Evolutionary conservation across 2,113 vertebrate species (phyloP), one percentile per base, ranked within the genome.

Genomic region (Silurus meridionalis): DNA sequence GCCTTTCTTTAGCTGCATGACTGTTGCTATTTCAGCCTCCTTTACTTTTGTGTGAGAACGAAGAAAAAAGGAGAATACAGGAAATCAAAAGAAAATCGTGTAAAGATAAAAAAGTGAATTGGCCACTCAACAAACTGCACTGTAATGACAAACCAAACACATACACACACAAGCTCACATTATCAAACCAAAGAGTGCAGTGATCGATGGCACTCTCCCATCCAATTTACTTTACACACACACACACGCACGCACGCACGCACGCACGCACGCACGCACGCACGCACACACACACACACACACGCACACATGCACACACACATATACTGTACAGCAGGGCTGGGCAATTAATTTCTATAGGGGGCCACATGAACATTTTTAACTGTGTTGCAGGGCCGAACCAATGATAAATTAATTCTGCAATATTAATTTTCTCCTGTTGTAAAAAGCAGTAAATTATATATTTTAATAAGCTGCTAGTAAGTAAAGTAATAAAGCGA

Each of bases 111-210:
- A 55, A 48, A 61, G 82, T 72, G 69, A 78, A 61, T 79, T 52
- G 80, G 79, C 83, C 87, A 86, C 83, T 67, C 88, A 80, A 23
- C 77, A 75, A 83, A 86, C 83, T 87, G 80, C 88, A 83, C 80
- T 75, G 67, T 83, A 89, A 89, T 89, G 79, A 80, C 83, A 89
- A 63, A 87, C 85, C 63, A 89, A 69, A 83, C 78, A 72, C 48
- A 72, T 58, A 58, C 77, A 67, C 88, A 82, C 67, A 69, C 66
- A 74, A 5, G 28, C 86, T 53, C 79, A 85, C 79, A 89, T 89
- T 89, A 85, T 79, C 67, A 80, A 37, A 37, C 37, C 37, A 3
- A 37, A 37, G 80, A 55, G 66, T 89, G 88, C 82, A 89, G 69
- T 87, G 83, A 87, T 87, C 86, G 88, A 89, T 87, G 77, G 80